phyloP scores from a whole-genome alignment of 2,888 invertebrate genomes.

The Emmelina monodactyla region DNA sequence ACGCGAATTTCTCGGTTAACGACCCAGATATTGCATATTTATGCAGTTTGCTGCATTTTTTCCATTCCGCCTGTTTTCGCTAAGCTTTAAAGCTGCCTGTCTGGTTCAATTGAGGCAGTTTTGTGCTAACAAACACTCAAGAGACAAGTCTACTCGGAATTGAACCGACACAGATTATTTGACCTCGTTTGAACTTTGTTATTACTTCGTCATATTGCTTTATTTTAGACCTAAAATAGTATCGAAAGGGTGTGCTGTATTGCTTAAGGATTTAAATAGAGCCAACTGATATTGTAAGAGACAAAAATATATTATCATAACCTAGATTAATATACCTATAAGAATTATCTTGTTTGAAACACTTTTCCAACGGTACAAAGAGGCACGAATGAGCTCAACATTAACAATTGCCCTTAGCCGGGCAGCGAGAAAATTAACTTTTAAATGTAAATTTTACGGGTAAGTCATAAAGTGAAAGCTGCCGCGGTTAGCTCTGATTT shows the following conservation, averaged over 20 bases:
- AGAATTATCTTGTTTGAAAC: conserved; percentile 38
- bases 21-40: conserved; percentile 47
- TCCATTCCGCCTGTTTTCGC: conserved; percentile 20
- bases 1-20: conserved; percentile 48
- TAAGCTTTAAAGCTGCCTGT: conserved; percentile 2
- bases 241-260: too few relatives aligned
- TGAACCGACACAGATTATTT: too few relatives aligned
- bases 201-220: too few relatives aligned
- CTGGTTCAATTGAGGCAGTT: not conserved
- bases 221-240: too few relatives aligned
- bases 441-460: conserved; percentile 65
- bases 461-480: conserved; percentile 63
- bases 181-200: too few relatives aligned
- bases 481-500: conserved; percentile 62
- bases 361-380: conserved; percentile 13
- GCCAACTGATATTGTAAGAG: too few relatives aligned
- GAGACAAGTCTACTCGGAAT: too few relatives aligned
- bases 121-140: too few relatives aligned
- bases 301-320: too few relatives aligned
- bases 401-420: conserved; percentile 56
- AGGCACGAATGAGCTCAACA: too few relatives aligned
- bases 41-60: conserved; percentile 40
- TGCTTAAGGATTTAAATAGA: too few relatives aligned
- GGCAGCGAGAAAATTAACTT: conserved; percentile 59
- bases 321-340: too few relatives aligned